Evolutionary conservation across 1,140 invertebrate species (phyloP).

Genomic region (Sitobion miscanthi): DNA sequence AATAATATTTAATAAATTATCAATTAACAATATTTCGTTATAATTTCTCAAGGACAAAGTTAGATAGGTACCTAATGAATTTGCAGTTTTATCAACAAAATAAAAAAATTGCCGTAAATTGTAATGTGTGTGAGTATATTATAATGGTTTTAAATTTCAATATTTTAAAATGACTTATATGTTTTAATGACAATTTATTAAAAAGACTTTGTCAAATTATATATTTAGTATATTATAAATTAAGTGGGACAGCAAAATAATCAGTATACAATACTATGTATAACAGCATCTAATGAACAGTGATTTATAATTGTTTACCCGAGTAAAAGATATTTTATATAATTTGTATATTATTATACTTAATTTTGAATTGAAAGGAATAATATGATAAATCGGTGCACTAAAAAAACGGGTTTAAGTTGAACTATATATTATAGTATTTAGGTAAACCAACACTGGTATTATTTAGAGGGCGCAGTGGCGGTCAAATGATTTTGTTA

Average conservation of each 20-base stretch:
- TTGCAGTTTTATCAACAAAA: not conserved
- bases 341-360: not conserved
- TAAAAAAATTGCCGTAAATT: not conserved
- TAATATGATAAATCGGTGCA: not conserved
- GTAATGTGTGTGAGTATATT: not conserved
- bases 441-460: not conserved
- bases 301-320: not conserved
- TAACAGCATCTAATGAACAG: too few species aligned
- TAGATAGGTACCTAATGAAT: not conserved
- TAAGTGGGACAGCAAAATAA: too few species aligned
- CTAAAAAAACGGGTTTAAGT: not conserved
- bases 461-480: not conserved
- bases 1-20: not conserved
- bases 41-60: not conserved
- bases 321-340: not conserved
- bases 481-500: not conserved
- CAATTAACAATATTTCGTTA: not conserved
- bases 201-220: too few species aligned
- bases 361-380: not conserved
- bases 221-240: too few species aligned
- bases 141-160: not conserved
- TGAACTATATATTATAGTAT: not conserved
- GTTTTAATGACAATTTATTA: too few species aligned
- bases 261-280: too few species aligned
- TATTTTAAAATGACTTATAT: not conserved